A percentile compares a stretch with the other conserved stretches of the same genome.
Conservation (phyloP, 2,888 invertebrate genomes). For the Harpalus rubripes region DNA sequence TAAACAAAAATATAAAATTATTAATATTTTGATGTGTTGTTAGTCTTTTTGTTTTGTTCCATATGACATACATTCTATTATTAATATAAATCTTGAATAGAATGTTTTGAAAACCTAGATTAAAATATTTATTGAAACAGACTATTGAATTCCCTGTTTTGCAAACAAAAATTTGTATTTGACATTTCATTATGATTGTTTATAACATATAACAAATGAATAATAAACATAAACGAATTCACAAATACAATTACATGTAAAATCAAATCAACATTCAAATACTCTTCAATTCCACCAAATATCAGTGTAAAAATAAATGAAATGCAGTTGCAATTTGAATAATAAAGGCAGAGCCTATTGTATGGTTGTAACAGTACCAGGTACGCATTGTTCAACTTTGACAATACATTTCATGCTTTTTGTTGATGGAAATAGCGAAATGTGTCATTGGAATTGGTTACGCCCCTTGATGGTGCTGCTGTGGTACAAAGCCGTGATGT, state of each 20-base stretch:
- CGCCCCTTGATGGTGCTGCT: conserved; percentile 17
- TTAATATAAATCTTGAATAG: too few relatives aligned
- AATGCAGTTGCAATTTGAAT: conserved; percentile 50
- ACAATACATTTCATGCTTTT: conserved; percentile 53
- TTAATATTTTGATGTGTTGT: too few relatives aligned
- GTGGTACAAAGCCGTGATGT: conserved; percentile 26
- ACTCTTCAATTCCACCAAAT: conserved; percentile 24
- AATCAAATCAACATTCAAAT: conserved; percentile 15
- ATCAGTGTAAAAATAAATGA: conserved; percentile 39
- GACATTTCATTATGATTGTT: not conserved
- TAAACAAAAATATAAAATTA: too few relatives aligned
- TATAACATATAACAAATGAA: not conserved
- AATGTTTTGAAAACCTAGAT: not conserved
- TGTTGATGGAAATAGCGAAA: conserved; percentile 57
- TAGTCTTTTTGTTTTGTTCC: too few relatives aligned
- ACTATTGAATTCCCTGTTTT: not conserved
- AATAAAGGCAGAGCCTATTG: conserved; percentile 45
- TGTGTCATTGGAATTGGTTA: conserved; percentile 57
- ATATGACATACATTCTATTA: too few relatives aligned
- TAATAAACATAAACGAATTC: conserved; percentile 1
- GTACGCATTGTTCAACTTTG: conserved; percentile 55
- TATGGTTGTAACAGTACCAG: conserved; percentile 45
- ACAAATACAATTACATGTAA: not conserved
- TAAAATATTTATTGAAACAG: not conserved
- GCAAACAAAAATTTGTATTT: not conserved